phyloP scores from a whole-genome alignment of 1,140 invertebrate genomes.

The Mactra quadrangularis region DNA sequence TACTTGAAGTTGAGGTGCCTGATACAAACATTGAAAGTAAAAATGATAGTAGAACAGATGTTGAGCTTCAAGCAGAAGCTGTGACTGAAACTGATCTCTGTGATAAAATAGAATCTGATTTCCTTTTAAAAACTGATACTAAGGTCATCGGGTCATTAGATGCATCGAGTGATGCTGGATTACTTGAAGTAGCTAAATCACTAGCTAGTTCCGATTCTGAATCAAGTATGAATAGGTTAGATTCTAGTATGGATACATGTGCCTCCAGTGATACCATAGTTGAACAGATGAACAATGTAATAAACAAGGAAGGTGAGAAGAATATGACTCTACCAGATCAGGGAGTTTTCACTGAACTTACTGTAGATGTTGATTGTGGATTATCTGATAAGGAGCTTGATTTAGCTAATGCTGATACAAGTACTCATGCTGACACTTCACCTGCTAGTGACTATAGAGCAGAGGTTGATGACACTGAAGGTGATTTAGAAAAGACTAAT shows the following conservation, averaged over 20 bases:
- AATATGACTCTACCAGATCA: not conserved
- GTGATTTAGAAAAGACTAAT: slow-evolving; percentile 52
- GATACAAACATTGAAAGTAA: too few relatives aligned
- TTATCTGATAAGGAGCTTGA: not conserved
- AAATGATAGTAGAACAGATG: too few relatives aligned
- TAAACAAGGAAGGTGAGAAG: slow-evolving; percentile 21
- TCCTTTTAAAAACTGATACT: not conserved
- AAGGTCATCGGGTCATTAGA: not conserved
- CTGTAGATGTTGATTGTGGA: not conserved
- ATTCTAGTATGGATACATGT: slow-evolving; percentile 78
- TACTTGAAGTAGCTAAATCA: slow-evolving; percentile 4
- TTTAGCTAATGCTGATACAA: not conserved
- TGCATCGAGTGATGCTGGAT: not conserved
- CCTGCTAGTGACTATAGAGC: not conserved
- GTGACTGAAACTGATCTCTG: not conserved
- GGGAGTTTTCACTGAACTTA: not conserved
- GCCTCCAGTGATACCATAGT: slow-evolving; percentile 75
- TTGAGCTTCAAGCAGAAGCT: too few relatives aligned
- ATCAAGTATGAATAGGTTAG: slow-evolving; percentile 69
- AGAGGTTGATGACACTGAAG: slow-evolving; percentile 8
- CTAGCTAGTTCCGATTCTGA: slow-evolving; percentile 33
- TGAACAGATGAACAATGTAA: slow-evolving; percentile 47
- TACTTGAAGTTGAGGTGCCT: too few relatives aligned
- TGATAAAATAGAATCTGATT: slow-evolving; percentile 7
- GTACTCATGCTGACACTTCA: not conserved